Evolutionary conservation across 2,888 invertebrate species (phyloP).

Genomic region (Nesidiocoris tenuis): DNA sequence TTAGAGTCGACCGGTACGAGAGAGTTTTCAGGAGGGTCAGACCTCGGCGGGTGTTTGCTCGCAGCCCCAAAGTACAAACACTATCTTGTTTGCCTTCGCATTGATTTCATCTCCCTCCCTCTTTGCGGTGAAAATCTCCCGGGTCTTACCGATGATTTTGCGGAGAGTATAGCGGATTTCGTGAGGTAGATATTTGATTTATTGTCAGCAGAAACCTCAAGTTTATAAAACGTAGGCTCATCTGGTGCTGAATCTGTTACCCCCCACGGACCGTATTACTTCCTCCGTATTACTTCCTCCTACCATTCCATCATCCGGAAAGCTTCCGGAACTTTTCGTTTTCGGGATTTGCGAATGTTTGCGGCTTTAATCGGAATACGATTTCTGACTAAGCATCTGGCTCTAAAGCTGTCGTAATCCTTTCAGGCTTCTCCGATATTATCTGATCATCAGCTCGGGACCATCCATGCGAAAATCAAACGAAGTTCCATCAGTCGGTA

Average conservation of each 20-base stretch:
- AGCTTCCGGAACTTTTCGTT: too few relatives aligned
- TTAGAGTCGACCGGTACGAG: background rate
- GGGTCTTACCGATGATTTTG: background rate
- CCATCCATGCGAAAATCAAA: too few relatives aligned
- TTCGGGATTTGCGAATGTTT: too few relatives aligned
- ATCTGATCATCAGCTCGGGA: too few relatives aligned
- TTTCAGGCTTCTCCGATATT: too few relatives aligned
- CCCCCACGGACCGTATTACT: too few relatives aligned
- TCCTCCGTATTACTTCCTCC: too few relatives aligned
- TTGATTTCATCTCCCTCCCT: background rate
- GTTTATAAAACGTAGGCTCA: background rate
- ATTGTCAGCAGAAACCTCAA: background rate
- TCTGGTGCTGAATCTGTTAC: background rate
- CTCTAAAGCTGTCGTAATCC: too few relatives aligned
- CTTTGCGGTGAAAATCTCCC: background rate
- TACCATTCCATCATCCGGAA: too few relatives aligned
- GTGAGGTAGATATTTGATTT: background rate
- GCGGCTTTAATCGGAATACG: too few relatives aligned
- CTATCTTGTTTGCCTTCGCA: constrained; percentile 15
- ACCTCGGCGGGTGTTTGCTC: constrained; percentile 18
- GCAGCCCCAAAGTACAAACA: constrained; percentile 17
- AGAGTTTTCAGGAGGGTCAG: background rate
- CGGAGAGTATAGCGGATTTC: background rate
- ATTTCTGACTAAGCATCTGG: too few relatives aligned
- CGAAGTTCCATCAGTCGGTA: too few relatives aligned